These are phyloP conservation scores for Plagodis dolabraria DNA, from an alignment of 2,888 invertebrate species.

Conservation along the genomic window DNA sequence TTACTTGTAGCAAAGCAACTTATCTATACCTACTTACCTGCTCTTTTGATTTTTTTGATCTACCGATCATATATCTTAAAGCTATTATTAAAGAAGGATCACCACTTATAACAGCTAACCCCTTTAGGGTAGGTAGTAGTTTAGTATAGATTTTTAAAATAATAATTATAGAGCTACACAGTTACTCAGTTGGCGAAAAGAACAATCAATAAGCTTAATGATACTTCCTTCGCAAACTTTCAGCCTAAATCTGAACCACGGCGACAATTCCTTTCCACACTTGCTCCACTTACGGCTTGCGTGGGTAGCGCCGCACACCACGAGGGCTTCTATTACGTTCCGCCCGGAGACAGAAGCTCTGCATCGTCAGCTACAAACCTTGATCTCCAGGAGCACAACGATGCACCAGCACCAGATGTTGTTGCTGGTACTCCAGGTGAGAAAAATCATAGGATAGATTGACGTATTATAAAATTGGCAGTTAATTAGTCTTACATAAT, in stretches of 20 bases:
- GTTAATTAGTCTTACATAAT: too few relatives aligned
- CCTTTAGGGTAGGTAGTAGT: too few relatives aligned
- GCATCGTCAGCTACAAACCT: slow-evolving; percentile 86
- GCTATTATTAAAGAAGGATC: too few relatives aligned
- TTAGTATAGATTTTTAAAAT: too few relatives aligned
- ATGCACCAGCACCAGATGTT: slow-evolving; percentile 90
- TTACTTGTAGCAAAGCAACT: too few relatives aligned
- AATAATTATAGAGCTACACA: too few relatives aligned
- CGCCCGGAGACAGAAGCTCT: slow-evolving; percentile 85
- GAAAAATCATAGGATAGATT: neutral
- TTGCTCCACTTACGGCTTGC: slow-evolving; percentile 92
- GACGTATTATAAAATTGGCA: neutral
- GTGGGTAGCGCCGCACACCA: slow-evolving; percentile 85
- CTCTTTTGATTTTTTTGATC: too few relatives aligned
- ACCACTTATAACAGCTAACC: too few relatives aligned
- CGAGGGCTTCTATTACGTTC: slow-evolving; percentile 81
- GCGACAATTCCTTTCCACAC: slow-evolving; percentile 91
- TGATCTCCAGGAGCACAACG: slow-evolving; percentile 83
- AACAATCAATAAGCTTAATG: too few relatives aligned
- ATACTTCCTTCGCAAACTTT: neutral
- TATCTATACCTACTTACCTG: too few relatives aligned
- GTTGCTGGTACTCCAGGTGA: slow-evolving; percentile 89
- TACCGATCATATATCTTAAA: too few relatives aligned
- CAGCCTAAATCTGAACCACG: slow-evolving; percentile 86
- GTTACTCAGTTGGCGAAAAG: too few relatives aligned